Evolutionary conservation across 2,888 invertebrate genomes (phyloP).

Genomic region (Acanthacorydalis orientalis): DNA sequence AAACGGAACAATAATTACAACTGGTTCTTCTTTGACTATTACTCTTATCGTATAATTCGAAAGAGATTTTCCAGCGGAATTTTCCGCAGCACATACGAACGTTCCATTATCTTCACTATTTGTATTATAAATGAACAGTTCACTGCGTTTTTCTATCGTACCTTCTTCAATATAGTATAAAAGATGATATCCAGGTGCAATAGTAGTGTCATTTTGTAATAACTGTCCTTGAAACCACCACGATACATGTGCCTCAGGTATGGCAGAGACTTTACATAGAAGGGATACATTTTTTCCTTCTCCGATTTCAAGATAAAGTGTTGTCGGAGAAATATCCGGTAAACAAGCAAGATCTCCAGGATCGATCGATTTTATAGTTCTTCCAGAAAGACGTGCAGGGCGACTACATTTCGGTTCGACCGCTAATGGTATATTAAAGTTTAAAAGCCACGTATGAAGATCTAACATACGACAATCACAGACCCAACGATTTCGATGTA

Average conservation of each 20-base stretch:
- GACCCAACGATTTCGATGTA: constrained; percentile 77
- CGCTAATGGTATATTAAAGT: constrained; percentile 58
- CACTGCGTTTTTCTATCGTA: constrained; percentile 57
- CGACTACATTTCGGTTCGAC: constrained; percentile 62
- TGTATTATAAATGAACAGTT: constrained; percentile 62
- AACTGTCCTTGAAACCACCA: constrained; percentile 75
- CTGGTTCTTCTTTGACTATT: constrained; percentile 54
- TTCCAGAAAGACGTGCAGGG: constrained; percentile 48
- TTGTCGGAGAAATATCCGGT: constrained; percentile 60
- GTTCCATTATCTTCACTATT: constrained; percentile 69
- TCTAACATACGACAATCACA: constrained; percentile 72
- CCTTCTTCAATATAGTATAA: constrained; percentile 57
- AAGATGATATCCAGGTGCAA: constrained; percentile 47
- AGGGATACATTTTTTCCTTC: constrained; percentile 70
- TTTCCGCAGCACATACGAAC: constrained; percentile 72
- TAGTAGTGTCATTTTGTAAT: constrained; percentile 55
- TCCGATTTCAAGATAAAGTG: constrained; percentile 57
- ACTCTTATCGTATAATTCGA: constrained; percentile 70
- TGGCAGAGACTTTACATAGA: constrained; percentile 61
- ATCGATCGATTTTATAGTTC: constrained; percentile 48
- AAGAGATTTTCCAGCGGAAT: constrained; percentile 61
- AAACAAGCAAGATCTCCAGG: constrained; percentile 62
- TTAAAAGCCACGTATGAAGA: constrained; percentile 60
- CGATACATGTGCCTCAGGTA: constrained; percentile 63
- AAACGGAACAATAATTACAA: constrained; percentile 41